Percentiles rank a stretch among this genome's conserved stretches.
phyloP scores from a whole-genome alignment of 2,797 vertebrate species.

The Limnodromus scolopaceus region DNA sequence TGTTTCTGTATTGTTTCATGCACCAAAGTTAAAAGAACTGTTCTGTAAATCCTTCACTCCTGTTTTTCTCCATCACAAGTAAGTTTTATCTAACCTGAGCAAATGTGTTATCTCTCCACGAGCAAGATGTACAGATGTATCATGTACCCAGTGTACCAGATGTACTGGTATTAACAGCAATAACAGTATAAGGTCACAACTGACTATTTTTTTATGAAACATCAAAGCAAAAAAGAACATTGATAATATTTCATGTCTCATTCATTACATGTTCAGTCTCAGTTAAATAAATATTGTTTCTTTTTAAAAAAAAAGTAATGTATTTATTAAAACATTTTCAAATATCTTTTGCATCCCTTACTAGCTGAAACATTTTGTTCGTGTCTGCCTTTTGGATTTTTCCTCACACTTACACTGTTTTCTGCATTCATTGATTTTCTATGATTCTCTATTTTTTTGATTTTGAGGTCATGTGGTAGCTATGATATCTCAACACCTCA shows the following conservation, averaged over 20 bases:
- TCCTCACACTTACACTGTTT: not conserved
- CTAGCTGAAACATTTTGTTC: not conserved
- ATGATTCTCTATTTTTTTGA: not conserved
- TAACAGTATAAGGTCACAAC: not conserved
- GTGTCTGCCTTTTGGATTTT: not conserved
- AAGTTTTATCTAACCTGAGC: not conserved
- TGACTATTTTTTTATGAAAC: not conserved
- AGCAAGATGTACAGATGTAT: not conserved
- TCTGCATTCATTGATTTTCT: not conserved
- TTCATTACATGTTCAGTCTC: not conserved
- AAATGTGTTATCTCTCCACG: not conserved
- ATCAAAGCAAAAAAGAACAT: not conserved
- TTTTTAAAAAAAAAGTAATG: accelerated
- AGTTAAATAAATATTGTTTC: not conserved
- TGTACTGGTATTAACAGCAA: not conserved
- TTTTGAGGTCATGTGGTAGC: not conserved
- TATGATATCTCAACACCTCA: not conserved
- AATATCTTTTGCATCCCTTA: not conserved
- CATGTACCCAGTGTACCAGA: not conserved
- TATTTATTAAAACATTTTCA: not conserved
- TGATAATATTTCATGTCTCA: not conserved
- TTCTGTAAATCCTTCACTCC: not conserved
- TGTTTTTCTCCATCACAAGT: not conserved
- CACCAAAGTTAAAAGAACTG: not conserved
- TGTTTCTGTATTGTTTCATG: not conserved